phyloP scores from a whole-genome alignment of 2,113 vertebrate species.

The Prunella himalayana region DNA sequence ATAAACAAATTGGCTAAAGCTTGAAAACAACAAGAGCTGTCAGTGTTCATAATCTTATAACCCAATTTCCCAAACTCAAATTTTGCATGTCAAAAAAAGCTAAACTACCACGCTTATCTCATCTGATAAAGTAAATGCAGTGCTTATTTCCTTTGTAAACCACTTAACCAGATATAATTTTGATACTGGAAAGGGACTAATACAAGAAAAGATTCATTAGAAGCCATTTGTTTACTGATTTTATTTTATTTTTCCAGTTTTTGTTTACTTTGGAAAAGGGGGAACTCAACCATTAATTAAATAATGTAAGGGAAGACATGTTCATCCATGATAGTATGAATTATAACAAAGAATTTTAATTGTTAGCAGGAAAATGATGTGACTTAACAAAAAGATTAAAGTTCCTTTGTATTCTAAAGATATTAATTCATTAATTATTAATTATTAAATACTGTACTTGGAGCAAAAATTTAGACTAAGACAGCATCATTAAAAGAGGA shows the following conservation, averaged over 20 bases:
- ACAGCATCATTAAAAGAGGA: neutral
- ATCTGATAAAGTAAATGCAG: slow-evolving; percentile 8
- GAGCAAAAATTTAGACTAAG: slow-evolving; percentile 38
- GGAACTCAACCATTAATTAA: slow-evolving; percentile 55
- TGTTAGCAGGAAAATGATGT: slow-evolving; percentile 40
- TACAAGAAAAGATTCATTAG: slow-evolving; percentile 18
- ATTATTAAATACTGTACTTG: slow-evolving; percentile 33
- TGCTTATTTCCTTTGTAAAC: slow-evolving; percentile 14
- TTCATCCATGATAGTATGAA: neutral
- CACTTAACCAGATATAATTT: slow-evolving; percentile 32
- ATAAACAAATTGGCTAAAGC: neutral
- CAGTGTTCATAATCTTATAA: neutral
- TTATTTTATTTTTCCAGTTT: neutral
- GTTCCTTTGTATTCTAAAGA: slow-evolving; percentile 39
- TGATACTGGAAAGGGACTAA: slow-evolving; percentile 12
- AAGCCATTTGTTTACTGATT: slow-evolving; percentile 51
- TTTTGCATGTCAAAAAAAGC: neutral
- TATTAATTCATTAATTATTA: slow-evolving; percentile 55
- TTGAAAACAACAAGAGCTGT: neutral
- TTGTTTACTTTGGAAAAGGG: slow-evolving; percentile 47
- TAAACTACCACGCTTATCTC: neutral
- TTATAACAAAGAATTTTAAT: slow-evolving; percentile 48
- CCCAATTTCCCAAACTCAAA: neutral
- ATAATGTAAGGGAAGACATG: slow-evolving; percentile 10
- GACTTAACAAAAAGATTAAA: slow-evolving; percentile 57